Base-by-base conservation (phyloP, 2,888 invertebrate genomes). In the Baronia brevicornis region DNA sequence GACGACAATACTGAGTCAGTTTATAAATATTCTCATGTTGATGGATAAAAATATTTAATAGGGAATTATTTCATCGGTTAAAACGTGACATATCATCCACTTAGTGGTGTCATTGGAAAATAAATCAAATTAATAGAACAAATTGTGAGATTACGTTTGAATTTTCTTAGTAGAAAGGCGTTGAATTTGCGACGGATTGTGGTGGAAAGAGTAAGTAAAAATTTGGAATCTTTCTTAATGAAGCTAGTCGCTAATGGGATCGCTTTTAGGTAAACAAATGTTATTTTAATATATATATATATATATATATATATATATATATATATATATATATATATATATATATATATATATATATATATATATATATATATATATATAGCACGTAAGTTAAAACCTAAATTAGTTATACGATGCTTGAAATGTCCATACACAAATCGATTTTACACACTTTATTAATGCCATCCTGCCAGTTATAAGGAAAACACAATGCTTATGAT, bases 141-240 rank as follows among this genome's bases (percentile, higher is more conserved):
- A 58, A 54, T 51, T 49, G 44, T 48, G 20, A 34, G 9, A 43
- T 54, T 58, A 56, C 44, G 51, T 54, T 52, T 43, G 31, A 28
- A 31, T 30, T 41, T 39, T n/a, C n/a, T 44, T 41, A 18, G 4
- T 18, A 10, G 4, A 26, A 28, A 40, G 45, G 36, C 39, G 38
- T 36, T 36, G 33, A 29, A 38, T 13, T 21, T 8, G 22, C 9
- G 22, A 10, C 12, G 29, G 17, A 8, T 9, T 9, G 5, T 8
- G 13, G 34, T 32, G 39, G 36, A 39, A 31, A 28, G 36, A 34
- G 32, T 22, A 44, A 44, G 53, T 42, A 43, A 48, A 50, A 60
- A 66, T 84, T 84, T 84, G 84, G 84, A 82, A 84, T 84, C 84
- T 84, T 84, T 84, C 82, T 78, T 50, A 62, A 63, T 57, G 72